Evolutionary conservation across 2,797 vertebrate species (phyloP).

Genomic region (Bradypodion ventrale): DNA sequence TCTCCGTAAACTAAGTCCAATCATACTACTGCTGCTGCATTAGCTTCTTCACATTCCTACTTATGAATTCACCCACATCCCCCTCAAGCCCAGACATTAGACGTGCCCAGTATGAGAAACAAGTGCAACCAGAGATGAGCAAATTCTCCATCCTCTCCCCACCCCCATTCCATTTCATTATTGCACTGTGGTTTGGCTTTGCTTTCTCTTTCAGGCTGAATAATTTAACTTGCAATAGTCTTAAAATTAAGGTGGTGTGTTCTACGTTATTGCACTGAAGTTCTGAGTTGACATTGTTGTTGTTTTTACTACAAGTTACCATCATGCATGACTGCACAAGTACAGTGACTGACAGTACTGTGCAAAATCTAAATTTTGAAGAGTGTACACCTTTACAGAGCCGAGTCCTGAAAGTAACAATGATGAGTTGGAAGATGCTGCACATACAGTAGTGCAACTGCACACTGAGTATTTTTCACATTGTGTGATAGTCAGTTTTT

Average conservation of each 20-base stretch:
- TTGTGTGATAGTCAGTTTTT: background rate
- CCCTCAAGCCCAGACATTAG: conserved; percentile 18
- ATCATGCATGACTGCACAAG: background rate
- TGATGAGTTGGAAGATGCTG: too few species aligned
- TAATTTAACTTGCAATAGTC: background rate
- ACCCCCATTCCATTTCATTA: background rate
- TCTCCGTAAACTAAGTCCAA: background rate
- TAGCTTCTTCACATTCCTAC: background rate
- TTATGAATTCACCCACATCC: conserved; percentile 18
- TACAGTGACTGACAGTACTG: background rate
- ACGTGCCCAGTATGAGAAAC: conserved; percentile 14
- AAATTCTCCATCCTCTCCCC: background rate
- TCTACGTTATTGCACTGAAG: background rate
- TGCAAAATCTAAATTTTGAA: background rate
- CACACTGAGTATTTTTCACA: background rate
- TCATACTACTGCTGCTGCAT: background rate
- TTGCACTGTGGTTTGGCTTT: background rate
- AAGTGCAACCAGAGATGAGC: background rate
- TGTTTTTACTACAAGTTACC: background rate
- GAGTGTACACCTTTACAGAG: background rate
- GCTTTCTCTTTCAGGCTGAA: background rate
- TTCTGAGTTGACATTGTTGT: background rate
- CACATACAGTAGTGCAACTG: too few species aligned
- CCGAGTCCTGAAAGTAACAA: background rate
- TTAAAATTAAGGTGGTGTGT: background rate